Conservation (phyloP, 2,888 invertebrate genomes). For the Leptopilina myrica region DNA sequence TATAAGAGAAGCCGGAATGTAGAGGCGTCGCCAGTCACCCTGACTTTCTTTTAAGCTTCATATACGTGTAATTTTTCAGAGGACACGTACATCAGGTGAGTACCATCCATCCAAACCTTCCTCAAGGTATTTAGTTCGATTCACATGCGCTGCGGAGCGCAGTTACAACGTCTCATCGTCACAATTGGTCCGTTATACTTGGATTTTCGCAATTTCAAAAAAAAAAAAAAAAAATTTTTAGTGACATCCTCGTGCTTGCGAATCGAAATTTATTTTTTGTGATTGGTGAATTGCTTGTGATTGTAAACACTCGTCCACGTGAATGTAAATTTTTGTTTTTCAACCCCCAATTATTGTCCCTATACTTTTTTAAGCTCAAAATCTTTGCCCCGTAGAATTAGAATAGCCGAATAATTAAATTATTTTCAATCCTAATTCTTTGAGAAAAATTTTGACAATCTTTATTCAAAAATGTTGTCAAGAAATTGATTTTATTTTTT, state of each 20-base stretch:
- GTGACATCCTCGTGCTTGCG: background rate
- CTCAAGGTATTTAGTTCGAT: slow-evolving; percentile 40
- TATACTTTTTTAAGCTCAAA: too few species aligned
- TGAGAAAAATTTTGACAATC: too few species aligned
- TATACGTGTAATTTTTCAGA: slow-evolving; percentile 58
- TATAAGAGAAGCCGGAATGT: slow-evolving; percentile 76
- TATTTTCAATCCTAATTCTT: too few species aligned
- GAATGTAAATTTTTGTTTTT: slow-evolving; percentile 12
- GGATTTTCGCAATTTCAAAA: slow-evolving; percentile 16
- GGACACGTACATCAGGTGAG: slow-evolving; percentile 56
- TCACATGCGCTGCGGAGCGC: slow-evolving; percentile 22
- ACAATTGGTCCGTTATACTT: background rate
- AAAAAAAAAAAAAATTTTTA: background rate
- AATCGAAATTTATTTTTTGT: slow-evolving; percentile 11
- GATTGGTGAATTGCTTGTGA: slow-evolving; percentile 17
- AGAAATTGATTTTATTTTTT: too few species aligned
- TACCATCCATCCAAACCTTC: slow-evolving; percentile 41
- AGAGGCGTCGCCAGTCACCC: slow-evolving; percentile 75
- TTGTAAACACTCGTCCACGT: background rate
- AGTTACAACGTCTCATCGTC: background rate
- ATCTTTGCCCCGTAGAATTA: too few species aligned
- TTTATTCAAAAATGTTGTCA: too few species aligned
- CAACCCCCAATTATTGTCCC: too few species aligned
- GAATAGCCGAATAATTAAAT: too few species aligned
- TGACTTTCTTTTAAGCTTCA: slow-evolving; percentile 73